These are phyloP conservation scores for Tauraco erythrolophus DNA, from an alignment of 2,113 vertebrate species.

Conservation along the genomic window DNA sequence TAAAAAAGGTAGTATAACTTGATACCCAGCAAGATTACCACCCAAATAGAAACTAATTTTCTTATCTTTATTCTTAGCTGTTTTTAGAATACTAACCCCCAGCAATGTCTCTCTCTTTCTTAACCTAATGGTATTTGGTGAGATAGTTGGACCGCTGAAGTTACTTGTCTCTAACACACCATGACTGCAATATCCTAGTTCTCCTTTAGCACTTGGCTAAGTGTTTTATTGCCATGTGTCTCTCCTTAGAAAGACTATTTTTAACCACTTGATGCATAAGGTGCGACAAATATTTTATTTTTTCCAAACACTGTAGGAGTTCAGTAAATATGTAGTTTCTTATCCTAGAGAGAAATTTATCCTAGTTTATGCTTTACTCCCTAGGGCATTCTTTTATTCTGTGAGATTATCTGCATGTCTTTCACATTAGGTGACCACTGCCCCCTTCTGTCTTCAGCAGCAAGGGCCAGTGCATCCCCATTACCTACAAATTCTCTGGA, in stretches of 20 bases:
- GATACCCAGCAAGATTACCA: neutral
- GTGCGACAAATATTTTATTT: slow-evolving; percentile 19
- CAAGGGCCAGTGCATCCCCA: neutral
- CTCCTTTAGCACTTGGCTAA: neutral
- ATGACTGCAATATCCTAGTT: neutral
- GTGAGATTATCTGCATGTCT: neutral
- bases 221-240: neutral
- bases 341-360: neutral
- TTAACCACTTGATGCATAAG: neutral
- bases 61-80: neutral
- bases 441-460: neutral
- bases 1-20: neutral
- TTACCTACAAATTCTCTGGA: neutral
- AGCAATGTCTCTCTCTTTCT: neutral
- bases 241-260: neutral
- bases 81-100: neutral
- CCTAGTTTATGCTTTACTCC: neutral
- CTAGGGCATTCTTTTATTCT: neutral
- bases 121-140: neutral
- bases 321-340: slow-evolving; percentile 10
- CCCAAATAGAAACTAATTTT: neutral
- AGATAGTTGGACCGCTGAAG: neutral
- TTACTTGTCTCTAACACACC: neutral
- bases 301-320: slow-evolving; percentile 11
- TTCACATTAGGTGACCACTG: neutral